Evolutionary conservation across 2,113 vertebrate genomes (phyloP).

Genomic region (Crypturellus undulatus): DNA sequence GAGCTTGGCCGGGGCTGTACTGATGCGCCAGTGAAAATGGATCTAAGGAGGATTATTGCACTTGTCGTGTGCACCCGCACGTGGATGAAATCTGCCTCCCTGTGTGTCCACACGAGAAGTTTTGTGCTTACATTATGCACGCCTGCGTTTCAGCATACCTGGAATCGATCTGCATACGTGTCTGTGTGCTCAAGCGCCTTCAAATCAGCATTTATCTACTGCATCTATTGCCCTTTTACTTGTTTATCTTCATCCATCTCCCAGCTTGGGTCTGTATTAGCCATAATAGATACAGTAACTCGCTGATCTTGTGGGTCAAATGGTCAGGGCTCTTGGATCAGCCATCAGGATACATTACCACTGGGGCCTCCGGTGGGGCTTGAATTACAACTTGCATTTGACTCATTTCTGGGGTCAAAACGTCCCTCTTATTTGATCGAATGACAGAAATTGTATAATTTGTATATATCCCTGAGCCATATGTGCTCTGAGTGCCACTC

Average conservation of each 20-base stretch:
- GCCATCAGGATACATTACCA: conserved; percentile 86
- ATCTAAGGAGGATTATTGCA: rapidly evolving
- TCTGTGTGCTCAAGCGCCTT: background rate
- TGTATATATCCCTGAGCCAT: conserved; percentile 90
- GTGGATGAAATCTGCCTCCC: rapidly evolving
- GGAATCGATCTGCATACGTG: background rate
- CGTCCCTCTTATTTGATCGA: conserved; percentile 88
- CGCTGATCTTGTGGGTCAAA: conserved; percentile 84
- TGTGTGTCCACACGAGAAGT: rapidly evolving
- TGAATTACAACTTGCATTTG: conserved; percentile 89
- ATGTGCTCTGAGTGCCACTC: conserved; percentile 85
- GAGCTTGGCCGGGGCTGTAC: background rate
- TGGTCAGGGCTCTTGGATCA: conserved; percentile 87
- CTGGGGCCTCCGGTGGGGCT: conserved; percentile 82
- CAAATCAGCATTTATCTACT: conserved; percentile 53
- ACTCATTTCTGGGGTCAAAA: conserved; percentile 86
- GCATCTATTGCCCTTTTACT: conserved; percentile 36
- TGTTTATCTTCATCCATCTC: conserved; percentile 22
- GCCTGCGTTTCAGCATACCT: background rate
- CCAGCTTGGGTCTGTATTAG: conserved; percentile 40
- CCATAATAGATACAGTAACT: conserved; percentile 77
- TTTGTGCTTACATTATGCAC: background rate
- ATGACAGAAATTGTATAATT: conserved; percentile 92
- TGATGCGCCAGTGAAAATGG: background rate
- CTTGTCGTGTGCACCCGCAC: background rate